Base-by-base conservation (phyloP, 2,113 vertebrate genomes). In the Boulengeromyrus knoepffleri region DNA sequence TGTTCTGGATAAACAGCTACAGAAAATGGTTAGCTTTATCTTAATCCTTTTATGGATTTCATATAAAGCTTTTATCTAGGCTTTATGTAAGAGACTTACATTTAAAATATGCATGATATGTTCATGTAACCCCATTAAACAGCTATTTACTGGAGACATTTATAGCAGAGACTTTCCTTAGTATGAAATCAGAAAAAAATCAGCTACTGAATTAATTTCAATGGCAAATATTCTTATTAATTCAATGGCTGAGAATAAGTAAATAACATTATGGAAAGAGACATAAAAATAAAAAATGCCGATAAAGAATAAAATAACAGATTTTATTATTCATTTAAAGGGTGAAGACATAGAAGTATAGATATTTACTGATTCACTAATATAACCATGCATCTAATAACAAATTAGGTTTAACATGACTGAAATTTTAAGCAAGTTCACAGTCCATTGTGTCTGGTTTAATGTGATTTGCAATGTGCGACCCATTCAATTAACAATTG, bases 401-500 rank as follows among this genome's bases (percentile, higher is more conserved):
- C 31, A 80, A 80, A 80, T 80, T 80, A 42, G 74, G 36, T 42
- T 80, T 80, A 42, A 80, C 74, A 80, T 39, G 74, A 80, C 36
- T 80, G 36, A 80, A 80, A 80, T 19, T 80, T 80, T 80, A 80
- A 80, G 74, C 74, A 80, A 80, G 36, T 80, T 80, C 17, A 80
- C 74, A 80, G 74, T 42, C 74, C 31, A 80, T 80, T 42, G 74
- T 80, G 74, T 19, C 36, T 80, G 74, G 74, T 80, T 39, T 80
- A 80, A 80, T 80, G 74, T 36, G 74, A 80, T 80, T 42, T 80
- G 74, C 74, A 80, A 42, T 80, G 74, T 80, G 36, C 36, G 12
- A 17, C 36, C 36, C 74, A 80, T 80, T 42, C 74, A 80, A 80
- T 80, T 80, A 80, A 42, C 74, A 42, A 42, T 42, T 39, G 36